A percentile compares a stretch with the other conserved stretches of the same genome.
Evolutionary conservation across 92 coral and sea anemone genomes (phyloP).

Genomic region (Muricea muricata): DNA sequence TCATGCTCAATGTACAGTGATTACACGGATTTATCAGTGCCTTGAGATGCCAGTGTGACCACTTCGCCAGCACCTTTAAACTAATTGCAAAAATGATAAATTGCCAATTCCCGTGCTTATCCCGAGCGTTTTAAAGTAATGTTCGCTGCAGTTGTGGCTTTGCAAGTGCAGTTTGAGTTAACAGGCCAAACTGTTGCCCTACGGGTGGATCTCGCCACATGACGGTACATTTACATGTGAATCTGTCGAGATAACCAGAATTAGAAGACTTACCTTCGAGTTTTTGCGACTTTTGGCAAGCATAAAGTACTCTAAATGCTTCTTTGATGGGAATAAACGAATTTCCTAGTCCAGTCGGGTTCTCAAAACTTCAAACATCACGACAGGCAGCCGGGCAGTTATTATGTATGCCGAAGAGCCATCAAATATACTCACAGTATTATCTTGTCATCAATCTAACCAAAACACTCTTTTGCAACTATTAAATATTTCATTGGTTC

Average conservation of each 20-base stretch:
- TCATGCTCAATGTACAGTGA: no score
- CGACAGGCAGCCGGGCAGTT: not conserved
- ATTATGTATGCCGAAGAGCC: not conserved
- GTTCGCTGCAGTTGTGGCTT: not conserved
- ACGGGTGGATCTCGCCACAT: not conserved
- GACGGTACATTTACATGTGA: not conserved
- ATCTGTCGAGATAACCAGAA: not conserved
- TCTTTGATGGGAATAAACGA: not conserved
- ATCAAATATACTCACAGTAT: not conserved
- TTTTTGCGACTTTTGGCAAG: not conserved
- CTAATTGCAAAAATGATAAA: not conserved
- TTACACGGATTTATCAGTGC: no score
- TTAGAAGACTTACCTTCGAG: not conserved
- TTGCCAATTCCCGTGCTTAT: not conserved
- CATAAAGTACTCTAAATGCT: not conserved
- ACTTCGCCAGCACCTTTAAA: not conserved
- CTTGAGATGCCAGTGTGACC: not conserved
- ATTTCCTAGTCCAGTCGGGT: not conserved
- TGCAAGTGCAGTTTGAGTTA: not conserved
- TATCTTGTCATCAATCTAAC: not conserved
- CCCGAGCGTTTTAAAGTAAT: not conserved
- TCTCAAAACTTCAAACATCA: not conserved
- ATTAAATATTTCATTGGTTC: slow-evolving; percentile 26
- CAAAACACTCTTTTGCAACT: slow-evolving; percentile 2
- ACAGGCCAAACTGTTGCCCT: not conserved